These are phyloP conservation scores for Lordiphosa stackelbergi DNA, from an alignment of 1,140 invertebrate species.

Conservation along the genomic window DNA sequence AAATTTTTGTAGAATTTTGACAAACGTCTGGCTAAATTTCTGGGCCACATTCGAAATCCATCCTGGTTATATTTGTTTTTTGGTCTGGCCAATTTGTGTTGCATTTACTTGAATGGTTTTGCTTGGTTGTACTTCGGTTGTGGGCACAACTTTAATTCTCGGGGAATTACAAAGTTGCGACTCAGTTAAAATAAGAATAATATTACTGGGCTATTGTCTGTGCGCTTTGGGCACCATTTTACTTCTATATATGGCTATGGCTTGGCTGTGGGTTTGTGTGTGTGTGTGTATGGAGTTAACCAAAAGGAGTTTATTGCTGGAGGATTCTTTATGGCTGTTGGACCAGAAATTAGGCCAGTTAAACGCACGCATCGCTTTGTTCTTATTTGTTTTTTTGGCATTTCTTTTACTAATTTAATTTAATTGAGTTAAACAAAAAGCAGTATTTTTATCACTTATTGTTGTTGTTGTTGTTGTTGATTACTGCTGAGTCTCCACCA, in stretches of 20 bases:
- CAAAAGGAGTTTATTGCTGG: constrained; percentile 59
- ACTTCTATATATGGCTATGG: constrained; percentile 48
- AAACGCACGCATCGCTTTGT: constrained; percentile 65
- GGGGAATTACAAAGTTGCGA: constrained; percentile 64
- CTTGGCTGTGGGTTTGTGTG: constrained; percentile 39
- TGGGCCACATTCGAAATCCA: constrained; percentile 5
- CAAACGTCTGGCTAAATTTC: constrained; percentile 61
- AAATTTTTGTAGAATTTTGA: constrained; percentile 72
- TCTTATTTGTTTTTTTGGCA: constrained; percentile 26
- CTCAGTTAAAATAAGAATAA: constrained; percentile 68
- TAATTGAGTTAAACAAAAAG: constrained; percentile 64
- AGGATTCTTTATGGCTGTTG: background rate
- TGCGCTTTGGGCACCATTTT: constrained; percentile 48
- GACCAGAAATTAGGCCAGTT: constrained; percentile 52
- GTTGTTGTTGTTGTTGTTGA: constrained; percentile 53
- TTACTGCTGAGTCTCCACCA: constrained; percentile 19
- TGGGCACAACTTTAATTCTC: constrained; percentile 54
- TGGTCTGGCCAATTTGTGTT: constrained; percentile 60
- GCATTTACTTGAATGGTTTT: constrained; percentile 19
- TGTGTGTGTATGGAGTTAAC: constrained; percentile 59
- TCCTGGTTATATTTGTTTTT: constrained; percentile 22
- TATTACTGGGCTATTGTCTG: constrained; percentile 76
- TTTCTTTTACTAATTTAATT: constrained; percentile 29
- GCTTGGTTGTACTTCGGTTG: constrained; percentile 68
- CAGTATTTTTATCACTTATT: constrained; percentile 68